phyloP scores from a whole-genome alignment of 2,888 invertebrate genomes.

The Pyrgus malvae region DNA sequence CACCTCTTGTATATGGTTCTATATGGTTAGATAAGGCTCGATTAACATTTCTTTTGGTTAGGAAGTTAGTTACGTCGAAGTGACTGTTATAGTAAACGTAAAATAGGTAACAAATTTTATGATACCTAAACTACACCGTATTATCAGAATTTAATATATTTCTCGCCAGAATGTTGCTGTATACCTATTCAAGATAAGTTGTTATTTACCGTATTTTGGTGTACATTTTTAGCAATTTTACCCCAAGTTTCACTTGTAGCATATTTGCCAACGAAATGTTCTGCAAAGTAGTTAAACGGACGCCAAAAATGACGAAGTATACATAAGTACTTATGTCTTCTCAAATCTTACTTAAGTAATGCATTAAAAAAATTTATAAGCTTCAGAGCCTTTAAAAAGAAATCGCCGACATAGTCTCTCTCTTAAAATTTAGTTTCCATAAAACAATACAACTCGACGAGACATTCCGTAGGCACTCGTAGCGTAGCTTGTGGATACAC shows the following conservation, averaged over 20 bases:
- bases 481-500: constrained; percentile 49
- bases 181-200: not conserved
- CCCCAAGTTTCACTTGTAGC: too few relatives aligned
- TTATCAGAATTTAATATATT: not conserved
- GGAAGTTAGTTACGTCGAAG: not conserved
- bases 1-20: constrained; percentile 70
- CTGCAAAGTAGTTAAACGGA: too few relatives aligned
- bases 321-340: too few relatives aligned
- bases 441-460: not conserved
- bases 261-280: too few relatives aligned
- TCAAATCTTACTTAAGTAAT: too few relatives aligned
- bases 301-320: too few relatives aligned
- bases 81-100: not conserved
- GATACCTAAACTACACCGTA: not conserved
- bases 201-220: not conserved
- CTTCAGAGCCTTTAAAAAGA: too few relatives aligned
- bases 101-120: constrained; percentile 1
- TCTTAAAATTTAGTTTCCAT: too few relatives aligned
- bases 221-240: not conserved
- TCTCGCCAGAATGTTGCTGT: not conserved
- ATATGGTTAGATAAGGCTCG: constrained; percentile 58
- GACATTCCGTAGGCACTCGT: constrained; percentile 1
- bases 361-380: too few relatives aligned
- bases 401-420: too few relatives aligned
- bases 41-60: constrained; percentile 47